phyloP scores from a whole-genome alignment of 2,888 invertebrate species.

The Dryadula phaetusa region DNA sequence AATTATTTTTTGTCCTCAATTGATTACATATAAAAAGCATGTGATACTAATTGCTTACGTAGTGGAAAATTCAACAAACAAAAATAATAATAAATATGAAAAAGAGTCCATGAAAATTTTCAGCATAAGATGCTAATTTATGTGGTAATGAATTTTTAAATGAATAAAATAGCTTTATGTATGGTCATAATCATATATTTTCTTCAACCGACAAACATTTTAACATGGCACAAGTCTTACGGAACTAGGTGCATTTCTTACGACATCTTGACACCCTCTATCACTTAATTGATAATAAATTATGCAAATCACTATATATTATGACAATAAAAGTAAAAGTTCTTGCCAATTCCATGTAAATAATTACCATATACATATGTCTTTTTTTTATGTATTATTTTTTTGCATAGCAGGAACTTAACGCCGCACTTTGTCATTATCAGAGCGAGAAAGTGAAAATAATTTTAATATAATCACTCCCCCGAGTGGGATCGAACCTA shows the following conservation, averaged over 20 bases:
- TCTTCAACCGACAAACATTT: conserved; percentile 29
- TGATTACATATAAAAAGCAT: conserved; percentile 16
- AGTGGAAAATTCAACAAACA: not conserved
- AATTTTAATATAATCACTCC: too few relatives aligned
- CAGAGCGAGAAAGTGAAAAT: too few relatives aligned
- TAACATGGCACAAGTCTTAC: conserved; percentile 15
- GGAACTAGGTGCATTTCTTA: conserved; percentile 37
- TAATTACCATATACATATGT: not conserved
- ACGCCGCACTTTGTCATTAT: too few relatives aligned
- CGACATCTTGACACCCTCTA: conserved; percentile 34
- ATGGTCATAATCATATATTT: conserved; percentile 7
- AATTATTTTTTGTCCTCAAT: conserved; percentile 21
- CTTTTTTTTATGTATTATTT: too few relatives aligned
- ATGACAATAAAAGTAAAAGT: conserved; percentile 9
- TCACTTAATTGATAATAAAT: conserved; percentile 32
- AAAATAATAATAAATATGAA: too few relatives aligned
- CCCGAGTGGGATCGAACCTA: too few relatives aligned
- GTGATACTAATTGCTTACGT: conserved; percentile 7
- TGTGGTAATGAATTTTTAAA: not conserved
- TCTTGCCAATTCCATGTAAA: not conserved
- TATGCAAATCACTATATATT: conserved; percentile 29
- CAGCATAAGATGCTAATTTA: too few relatives aligned
- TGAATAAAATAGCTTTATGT: conserved; percentile 16
- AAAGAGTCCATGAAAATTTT: too few relatives aligned
- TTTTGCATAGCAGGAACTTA: too few relatives aligned